A percentile compares a stretch with the other conserved stretches of the same genome.
These are phyloP conservation scores for Aurelia aurita DNA, from an alignment of 30 jellyfish, hydroid and myxozoan genomes.

Conservation along the genomic window DNA sequence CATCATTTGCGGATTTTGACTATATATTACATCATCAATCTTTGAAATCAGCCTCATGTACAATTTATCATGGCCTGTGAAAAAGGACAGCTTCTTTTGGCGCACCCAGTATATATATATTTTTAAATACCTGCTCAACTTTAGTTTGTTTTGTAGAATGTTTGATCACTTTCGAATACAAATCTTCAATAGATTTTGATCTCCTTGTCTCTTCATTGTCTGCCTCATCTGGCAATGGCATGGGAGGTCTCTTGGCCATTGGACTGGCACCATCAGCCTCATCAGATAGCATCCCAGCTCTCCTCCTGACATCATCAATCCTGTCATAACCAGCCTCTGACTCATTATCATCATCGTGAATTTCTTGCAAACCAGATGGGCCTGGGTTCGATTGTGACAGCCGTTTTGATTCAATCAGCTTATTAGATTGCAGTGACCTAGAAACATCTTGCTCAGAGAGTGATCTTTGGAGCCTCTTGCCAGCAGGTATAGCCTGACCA, in stretches of 20 bases:
- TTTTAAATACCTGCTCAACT: slow-evolving; percentile 29
- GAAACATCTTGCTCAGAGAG: slow-evolving; percentile 53
- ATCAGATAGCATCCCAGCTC: neutral
- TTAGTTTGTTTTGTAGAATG: neutral
- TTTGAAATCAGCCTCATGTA: too few relatives aligned
- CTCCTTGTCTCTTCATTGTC: neutral
- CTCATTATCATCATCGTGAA: slow-evolving; percentile 16
- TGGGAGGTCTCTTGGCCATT: slow-evolving; percentile 42
- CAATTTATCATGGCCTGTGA: too few relatives aligned
- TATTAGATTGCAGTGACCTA: neutral
- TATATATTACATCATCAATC: too few relatives aligned
- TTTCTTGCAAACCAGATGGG: slow-evolving; percentile 44
- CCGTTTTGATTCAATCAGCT: slow-evolving; percentile 16
- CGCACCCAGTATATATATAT: too few relatives aligned
- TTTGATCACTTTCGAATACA: slow-evolving; percentile 51
- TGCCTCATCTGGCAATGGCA: slow-evolving; percentile 73
- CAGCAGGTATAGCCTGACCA: slow-evolving; percentile 76
- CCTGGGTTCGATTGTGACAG: slow-evolving; percentile 60
- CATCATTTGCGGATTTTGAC: too few relatives aligned
- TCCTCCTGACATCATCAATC: slow-evolving; percentile 15
- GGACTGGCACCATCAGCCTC: slow-evolving; percentile 4
- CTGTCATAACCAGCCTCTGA: slow-evolving; percentile 56
- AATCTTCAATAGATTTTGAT: slow-evolving; percentile 1
- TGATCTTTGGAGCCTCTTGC: slow-evolving; percentile 41
- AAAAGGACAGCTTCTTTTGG: too few relatives aligned